A percentile compares a stretch with the other conserved stretches of the same genome.
These are phyloP conservation scores for Isoperla grammatica DNA, from an alignment of 2,888 invertebrate genomes.

Conservation along the genomic window DNA sequence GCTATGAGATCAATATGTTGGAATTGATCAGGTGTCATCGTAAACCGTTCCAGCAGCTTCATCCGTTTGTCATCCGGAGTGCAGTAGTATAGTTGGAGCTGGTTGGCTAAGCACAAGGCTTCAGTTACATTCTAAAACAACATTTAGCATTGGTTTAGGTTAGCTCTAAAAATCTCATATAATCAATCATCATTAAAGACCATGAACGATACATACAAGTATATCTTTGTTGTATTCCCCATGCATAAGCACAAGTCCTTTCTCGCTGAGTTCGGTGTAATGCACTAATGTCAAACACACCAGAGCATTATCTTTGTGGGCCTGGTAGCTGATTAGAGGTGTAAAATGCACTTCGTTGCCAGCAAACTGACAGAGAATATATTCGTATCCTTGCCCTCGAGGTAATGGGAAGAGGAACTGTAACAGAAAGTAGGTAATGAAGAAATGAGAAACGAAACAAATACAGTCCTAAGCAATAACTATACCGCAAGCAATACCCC, in stretches of 20 bases:
- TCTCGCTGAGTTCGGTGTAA: slow-evolving; percentile 67
- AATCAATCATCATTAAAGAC: background rate
- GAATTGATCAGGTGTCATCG: slow-evolving; percentile 64
- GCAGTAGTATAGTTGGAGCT: slow-evolving; percentile 77
- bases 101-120: slow-evolving; percentile 80
- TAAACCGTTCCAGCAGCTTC: slow-evolving; percentile 62
- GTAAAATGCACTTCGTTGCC: slow-evolving; percentile 75
- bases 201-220: slow-evolving; percentile 43
- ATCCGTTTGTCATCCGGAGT: slow-evolving; percentile 57
- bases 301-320: slow-evolving; percentile 83
- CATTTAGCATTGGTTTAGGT: background rate
- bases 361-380: slow-evolving; percentile 70
- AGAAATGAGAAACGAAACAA: no score
- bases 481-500: no score
- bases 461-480: no score
- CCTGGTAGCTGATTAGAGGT: slow-evolving; percentile 72
- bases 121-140: slow-evolving; percentile 55
- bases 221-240: slow-evolving; percentile 81
- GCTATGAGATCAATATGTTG: slow-evolving; percentile 76
- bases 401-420: slow-evolving; percentile 74
- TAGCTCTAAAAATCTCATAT: background rate
- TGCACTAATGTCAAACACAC: slow-evolving; percentile 77
- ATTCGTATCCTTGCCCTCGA: slow-evolving; percentile 77
- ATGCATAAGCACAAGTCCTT: slow-evolving; percentile 74
- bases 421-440: no score